Conservation (phyloP, 2,113 vertebrate species). For the Gasterosteus nipponicus region DNA sequence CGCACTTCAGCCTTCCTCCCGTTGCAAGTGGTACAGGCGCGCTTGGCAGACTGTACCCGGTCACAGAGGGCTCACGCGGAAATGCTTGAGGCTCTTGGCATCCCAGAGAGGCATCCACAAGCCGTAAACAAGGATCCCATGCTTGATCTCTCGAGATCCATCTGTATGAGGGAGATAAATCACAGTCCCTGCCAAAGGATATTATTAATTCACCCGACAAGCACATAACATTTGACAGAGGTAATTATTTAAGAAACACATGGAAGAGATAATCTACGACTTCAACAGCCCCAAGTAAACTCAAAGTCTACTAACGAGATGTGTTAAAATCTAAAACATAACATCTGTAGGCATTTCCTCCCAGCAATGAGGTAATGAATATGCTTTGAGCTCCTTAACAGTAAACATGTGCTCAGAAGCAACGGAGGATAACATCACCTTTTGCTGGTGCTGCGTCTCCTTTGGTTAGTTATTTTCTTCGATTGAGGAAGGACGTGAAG, state of each 20-base stretch:
- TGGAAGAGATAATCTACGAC: constrained; percentile 59
- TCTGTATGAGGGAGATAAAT: constrained; percentile 37
- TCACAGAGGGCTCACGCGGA: constrained; percentile 27
- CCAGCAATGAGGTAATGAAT: constrained; percentile 75
- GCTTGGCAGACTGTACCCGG: constrained; percentile 10
- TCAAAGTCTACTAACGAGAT: constrained; percentile 68
- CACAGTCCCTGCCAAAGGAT: constrained; percentile 40
- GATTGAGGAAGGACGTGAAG: constrained; percentile 4
- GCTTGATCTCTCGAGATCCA: constrained; percentile 44
- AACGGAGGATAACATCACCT: constrained; percentile 50
- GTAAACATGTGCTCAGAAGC: constrained; percentile 67
- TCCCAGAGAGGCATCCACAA: constrained; percentile 22
- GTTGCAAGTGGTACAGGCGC: constrained; percentile 12
- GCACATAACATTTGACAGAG: constrained; percentile 45
- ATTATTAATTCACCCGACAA: constrained; percentile 58
- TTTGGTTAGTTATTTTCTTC: constrained; percentile 25
- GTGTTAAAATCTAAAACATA: constrained; percentile 67
- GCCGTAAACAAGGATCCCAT: constrained; percentile 34
- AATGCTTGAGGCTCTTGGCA: constrained; percentile 31
- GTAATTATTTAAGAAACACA: constrained; percentile 69
- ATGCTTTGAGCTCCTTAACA: constrained; percentile 63
- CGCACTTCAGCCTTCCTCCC: constrained; percentile 22
- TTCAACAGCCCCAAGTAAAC: constrained; percentile 52
- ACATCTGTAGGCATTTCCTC: constrained; percentile 75
- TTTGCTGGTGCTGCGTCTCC: constrained; percentile 18